Conservation (phyloP, 2,888 invertebrate species). For the Pilophorus perplexus region DNA sequence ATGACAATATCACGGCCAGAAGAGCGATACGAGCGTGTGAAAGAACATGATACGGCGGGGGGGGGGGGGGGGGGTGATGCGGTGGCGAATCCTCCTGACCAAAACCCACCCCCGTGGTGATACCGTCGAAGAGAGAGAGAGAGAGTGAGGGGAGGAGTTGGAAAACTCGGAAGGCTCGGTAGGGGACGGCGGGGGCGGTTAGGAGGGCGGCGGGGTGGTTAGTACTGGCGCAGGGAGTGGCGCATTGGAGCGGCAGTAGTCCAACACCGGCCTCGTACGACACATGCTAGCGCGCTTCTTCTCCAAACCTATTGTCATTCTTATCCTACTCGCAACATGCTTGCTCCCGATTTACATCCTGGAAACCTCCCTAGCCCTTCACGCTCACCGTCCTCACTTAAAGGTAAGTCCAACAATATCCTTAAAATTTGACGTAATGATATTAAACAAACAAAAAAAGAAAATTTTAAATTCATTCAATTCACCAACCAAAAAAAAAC, state of each 20-base stretch:
- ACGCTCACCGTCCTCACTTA: conserved; percentile 37
- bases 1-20: no score
- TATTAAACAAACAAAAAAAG: no score
- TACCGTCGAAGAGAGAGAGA: conserved; percentile 12
- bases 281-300: conserved; percentile 40
- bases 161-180: conserved; percentile 6
- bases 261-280: conserved; percentile 25
- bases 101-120: conserved; percentile 9
- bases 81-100: background rate
- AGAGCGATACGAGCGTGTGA: no score
- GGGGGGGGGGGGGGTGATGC: background rate
- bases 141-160: background rate
- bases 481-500: no score
- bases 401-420: conserved; percentile 25
- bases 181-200: conserved; percentile 20
- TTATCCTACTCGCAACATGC: conserved; percentile 42
- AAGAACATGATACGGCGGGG: background rate
- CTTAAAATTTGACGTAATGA: no score
- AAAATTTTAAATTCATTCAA: no score
- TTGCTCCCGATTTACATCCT: conserved; percentile 42
- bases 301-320: conserved; percentile 35
- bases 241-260: conserved; percentile 40
- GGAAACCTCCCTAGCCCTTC: conserved; percentile 41
- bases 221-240: conserved; percentile 39
- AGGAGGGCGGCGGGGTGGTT: conserved; percentile 11